A percentile compares a stretch with the other conserved stretches of the same genome.
Evolutionary conservation across 1,140 invertebrate genomes (phyloP).

Genomic region (Cyclina sinensis): DNA sequence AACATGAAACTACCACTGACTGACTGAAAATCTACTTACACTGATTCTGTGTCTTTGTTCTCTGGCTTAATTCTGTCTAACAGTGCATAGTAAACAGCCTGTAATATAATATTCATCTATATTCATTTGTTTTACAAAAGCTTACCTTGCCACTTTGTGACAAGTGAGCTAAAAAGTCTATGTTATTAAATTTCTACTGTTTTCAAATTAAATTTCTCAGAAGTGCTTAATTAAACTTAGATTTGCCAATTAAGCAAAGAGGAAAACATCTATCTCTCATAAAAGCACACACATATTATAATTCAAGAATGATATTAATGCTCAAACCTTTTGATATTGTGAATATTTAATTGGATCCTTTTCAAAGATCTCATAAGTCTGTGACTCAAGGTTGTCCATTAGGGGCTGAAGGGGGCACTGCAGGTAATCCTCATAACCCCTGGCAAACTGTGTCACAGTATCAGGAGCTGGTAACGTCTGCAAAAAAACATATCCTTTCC

Average conservation of each 20-base stretch:
- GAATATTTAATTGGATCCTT: conserved; percentile 99
- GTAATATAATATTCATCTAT: conserved; percentile 44
- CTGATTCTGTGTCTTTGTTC: conserved; percentile 86
- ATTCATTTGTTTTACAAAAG: no score
- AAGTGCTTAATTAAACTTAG: no score
- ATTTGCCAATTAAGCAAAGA: no score
- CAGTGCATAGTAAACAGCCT: conserved; percentile 91
- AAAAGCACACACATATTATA: no score
- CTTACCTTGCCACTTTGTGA: no score
- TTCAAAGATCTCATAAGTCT: conserved; percentile 99
- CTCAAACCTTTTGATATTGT: conserved; percentile 94
- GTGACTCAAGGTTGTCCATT: conserved; percentile 97
- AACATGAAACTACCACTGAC: no score
- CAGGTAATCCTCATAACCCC: conserved; percentile 97
- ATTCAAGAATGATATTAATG: neutral
- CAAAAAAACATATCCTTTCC: conserved; percentile 67
- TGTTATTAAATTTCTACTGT: no score
- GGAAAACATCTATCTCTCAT: no score
- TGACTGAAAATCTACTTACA: conserved; percentile 83
- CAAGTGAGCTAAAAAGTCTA: no score
- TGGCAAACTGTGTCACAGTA: conserved; percentile 88
- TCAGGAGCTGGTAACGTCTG: conserved; percentile 87
- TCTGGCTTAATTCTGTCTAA: conserved; percentile 87
- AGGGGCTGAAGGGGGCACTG: conserved; percentile 92
- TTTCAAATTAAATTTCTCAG: no score